Percentiles rank a stretch among this genome's conserved stretches.
These are phyloP conservation scores for Tragelaphus scriptus DNA, from an alignment of 2,113 vertebrate species.

Conservation along the genomic window DNA sequence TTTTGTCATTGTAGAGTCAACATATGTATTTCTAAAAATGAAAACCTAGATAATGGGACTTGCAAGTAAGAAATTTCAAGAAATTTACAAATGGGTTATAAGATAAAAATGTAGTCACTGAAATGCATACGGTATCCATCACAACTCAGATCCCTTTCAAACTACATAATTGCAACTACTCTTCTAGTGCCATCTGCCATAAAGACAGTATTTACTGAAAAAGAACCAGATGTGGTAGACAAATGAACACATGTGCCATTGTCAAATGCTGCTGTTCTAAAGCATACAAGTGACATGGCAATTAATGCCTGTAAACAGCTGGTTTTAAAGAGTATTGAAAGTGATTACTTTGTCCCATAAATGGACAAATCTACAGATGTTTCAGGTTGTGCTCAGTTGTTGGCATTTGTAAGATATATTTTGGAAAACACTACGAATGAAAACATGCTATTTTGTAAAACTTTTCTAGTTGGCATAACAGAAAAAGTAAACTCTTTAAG, in stretches of 20 bases:
- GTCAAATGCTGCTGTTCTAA: slow-evolving; percentile 57
- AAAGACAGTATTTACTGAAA: slow-evolving; percentile 45
- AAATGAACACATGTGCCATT: slow-evolving; percentile 62
- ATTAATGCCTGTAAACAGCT: slow-evolving; percentile 72
- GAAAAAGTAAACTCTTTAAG: slow-evolving; percentile 36
- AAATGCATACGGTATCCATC: neutral
- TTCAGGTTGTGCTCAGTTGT: slow-evolving; percentile 62
- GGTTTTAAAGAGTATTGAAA: slow-evolving; percentile 60
- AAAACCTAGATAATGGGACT: neutral
- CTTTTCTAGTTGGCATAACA: slow-evolving; percentile 24
- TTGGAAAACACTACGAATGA: slow-evolving; percentile 58
- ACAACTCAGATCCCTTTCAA: slow-evolving; percentile 23
- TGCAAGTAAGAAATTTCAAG: neutral
- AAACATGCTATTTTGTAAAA: slow-evolving; percentile 59
- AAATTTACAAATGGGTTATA: slow-evolving; percentile 1
- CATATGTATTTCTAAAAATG: slow-evolving; percentile 39
- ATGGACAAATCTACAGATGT: slow-evolving; percentile 67
- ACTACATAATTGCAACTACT: slow-evolving; percentile 47
- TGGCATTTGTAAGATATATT: slow-evolving; percentile 66
- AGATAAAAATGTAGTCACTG: slow-evolving; percentile 37
- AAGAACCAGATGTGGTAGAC: slow-evolving; percentile 69
- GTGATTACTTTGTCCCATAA: slow-evolving; percentile 59
- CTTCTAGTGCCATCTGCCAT: slow-evolving; percentile 56
- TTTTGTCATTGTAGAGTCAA: neutral
- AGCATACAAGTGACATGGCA: slow-evolving; percentile 59